Evolutionary conservation across 2,888 invertebrate genomes (phyloP), one percentile per base, ranked within the genome.

Genomic region (Melinaea marsaeus): DNA sequence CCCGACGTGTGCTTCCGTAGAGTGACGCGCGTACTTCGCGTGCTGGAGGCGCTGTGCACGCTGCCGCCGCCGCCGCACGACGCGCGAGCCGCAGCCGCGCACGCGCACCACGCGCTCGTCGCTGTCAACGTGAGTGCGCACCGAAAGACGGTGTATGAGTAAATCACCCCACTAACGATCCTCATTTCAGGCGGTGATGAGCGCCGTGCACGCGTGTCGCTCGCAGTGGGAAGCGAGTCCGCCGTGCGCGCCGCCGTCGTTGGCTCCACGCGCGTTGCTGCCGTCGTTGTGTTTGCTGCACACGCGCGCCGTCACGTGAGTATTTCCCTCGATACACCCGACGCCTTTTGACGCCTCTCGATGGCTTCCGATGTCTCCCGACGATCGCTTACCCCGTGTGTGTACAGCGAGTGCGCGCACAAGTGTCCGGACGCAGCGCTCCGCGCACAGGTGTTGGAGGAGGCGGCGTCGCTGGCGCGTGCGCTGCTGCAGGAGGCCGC

Each of bases 191-290:
- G 61, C 64, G 57, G 91, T 94, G 64, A 75, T 96, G 42, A 91
- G 92, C 58, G 94, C 94, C 77, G 94, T 95, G 55, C 87, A 94
- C 6, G 91, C 91, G 72, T 92, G 92, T 72, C 92, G 95, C 34
- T 92, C 93, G 72, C 91, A 90, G 71, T 93, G 93, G 78, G 82
- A 85, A 0, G 86, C 88, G 63, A 71, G 61, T 47, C 67, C 71
- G 51, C 62, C 69, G 71, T 65, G 58, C 64, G 62, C 71, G 71
- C 67, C 69, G 66, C 64, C 64, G 46, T 54, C 65, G 56, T 61
- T 68, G 34, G 75, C 75, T 3, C 71, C 78, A 51, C 72, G 76
- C 64, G 74, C 76, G 33, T 72, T 85, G 68, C 74, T 81, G 64
- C 72, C 81, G 2, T 79, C 81, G 5, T 76, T 86, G 60, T 72